These are phyloP conservation scores for Ophiothrix spiculata DNA, from an alignment of 35 echinoderm and acorn worm species.

Conservation along the genomic window DNA sequence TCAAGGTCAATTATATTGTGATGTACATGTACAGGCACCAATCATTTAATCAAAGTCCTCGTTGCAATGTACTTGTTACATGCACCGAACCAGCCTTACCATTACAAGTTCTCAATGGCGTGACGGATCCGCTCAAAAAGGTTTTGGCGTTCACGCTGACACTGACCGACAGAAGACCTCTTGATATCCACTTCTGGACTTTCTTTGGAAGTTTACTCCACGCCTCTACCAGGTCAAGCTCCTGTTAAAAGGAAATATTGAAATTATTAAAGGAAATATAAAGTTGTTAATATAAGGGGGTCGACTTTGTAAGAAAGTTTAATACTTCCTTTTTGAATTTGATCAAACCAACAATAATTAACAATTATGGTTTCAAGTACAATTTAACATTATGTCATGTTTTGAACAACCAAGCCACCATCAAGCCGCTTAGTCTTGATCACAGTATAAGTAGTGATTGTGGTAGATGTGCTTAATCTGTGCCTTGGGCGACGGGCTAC, in stretches of 20 bases:
- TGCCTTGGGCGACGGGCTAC: too few relatives aligned
- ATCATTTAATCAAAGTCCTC: too few relatives aligned
- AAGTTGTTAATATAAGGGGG: background rate
- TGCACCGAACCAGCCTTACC: too few relatives aligned
- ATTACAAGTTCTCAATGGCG: constrained; percentile 76
- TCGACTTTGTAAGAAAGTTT: background rate
- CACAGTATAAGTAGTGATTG: too few relatives aligned
- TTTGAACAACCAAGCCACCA: too few relatives aligned
- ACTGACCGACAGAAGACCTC: constrained; percentile 49
- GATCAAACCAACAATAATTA: background rate
- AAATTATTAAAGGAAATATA: background rate
- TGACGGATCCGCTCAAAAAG: constrained; percentile 54
- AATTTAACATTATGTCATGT: background rate
- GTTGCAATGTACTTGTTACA: too few relatives aligned
- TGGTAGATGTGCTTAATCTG: too few relatives aligned
- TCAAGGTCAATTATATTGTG: too few relatives aligned
- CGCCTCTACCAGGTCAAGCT: constrained; percentile 46
- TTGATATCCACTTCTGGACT: constrained; percentile 52
- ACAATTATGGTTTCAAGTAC: background rate
- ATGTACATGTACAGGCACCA: too few relatives aligned
- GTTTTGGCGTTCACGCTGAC: constrained; percentile 24
- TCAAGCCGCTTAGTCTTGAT: too few relatives aligned
- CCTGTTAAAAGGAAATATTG: constrained; percentile 24
- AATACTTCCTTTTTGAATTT: background rate
- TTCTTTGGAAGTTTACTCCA: constrained; percentile 34